These are phyloP conservation scores for Macrocentrus cingulum DNA, from an alignment of 1,140 invertebrate genomes.

Conservation along the genomic window DNA sequence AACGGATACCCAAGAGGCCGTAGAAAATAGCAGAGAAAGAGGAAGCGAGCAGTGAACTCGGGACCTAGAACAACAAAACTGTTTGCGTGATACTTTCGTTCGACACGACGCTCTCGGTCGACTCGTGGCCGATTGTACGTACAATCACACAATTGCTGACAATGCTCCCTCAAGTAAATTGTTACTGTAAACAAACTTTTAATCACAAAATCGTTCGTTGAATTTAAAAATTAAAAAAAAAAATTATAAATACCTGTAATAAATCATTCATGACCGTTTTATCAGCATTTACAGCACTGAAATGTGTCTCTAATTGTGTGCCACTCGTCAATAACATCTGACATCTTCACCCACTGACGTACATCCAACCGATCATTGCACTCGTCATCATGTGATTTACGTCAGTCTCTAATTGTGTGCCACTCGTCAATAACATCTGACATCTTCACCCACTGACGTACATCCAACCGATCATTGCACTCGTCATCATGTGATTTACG, in stretches of 20 bases:
- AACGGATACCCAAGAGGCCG: constrained; percentile 21
- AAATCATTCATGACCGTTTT: no score
- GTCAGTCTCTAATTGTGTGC: no score
- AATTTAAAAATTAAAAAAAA: no score
- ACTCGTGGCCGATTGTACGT: neutral
- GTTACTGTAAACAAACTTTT: no score
- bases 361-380: constrained; percentile 1
- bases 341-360: constrained; percentile 1
- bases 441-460: constrained; percentile 1
- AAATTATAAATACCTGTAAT: no score
- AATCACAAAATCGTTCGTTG: no score
- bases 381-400: no score
- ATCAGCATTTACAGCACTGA: no score
- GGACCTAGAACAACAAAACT: constrained; percentile 49
- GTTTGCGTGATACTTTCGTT: constrained; percentile 50
- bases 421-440: no score
- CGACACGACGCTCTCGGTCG: constrained; percentile 16
- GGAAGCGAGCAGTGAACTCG: constrained; percentile 39
- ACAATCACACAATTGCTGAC: neutral
- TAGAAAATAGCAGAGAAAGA: constrained; percentile 34
- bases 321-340: no score
- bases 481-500: constrained; percentile 26
- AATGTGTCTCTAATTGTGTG: no score
- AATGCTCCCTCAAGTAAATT: no score
- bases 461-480: constrained; percentile 6